Evolutionary conservation across 2,797 vertebrate genomes (phyloP).

Genomic region (Rhyacichthys aspro): DNA sequence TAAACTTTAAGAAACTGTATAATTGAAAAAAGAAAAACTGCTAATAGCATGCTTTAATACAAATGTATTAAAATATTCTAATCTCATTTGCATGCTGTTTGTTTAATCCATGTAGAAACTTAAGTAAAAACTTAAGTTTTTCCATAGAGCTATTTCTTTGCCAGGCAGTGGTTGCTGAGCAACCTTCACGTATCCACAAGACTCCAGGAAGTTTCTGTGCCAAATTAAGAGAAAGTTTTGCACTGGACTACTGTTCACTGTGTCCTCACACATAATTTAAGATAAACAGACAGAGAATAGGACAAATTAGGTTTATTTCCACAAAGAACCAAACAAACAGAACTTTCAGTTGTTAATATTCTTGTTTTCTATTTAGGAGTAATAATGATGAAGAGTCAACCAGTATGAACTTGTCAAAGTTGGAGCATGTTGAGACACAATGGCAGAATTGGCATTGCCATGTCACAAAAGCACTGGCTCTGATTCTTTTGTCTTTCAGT

Average conservation of each 20-base stretch:
- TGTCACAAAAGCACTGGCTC: conserved; percentile 47
- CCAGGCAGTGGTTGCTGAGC: conserved; percentile 12
- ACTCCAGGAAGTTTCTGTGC: conserved; percentile 13
- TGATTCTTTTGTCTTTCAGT: conserved; percentile 46
- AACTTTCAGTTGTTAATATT: conserved; percentile 8
- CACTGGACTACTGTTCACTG: conserved; percentile 3
- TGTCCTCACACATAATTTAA: not conserved
- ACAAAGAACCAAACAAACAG: conserved; percentile 13
- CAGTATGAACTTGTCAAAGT: conserved; percentile 50
- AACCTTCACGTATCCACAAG: conserved; percentile 9
- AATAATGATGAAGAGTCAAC: conserved; percentile 34
- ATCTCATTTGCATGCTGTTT: conserved; percentile 1
- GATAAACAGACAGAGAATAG: not conserved
- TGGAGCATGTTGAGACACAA: conserved; percentile 69
- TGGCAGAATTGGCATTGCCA: conserved; percentile 47
- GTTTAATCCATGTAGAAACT: conserved; percentile 12
- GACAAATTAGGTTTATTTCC: conserved; percentile 37
- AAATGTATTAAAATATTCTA: not conserved
- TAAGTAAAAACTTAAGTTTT: no score
- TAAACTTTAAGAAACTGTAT: no score
- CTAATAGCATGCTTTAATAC: not conserved
- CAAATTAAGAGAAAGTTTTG: not conserved
- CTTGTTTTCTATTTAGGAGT: conserved; percentile 25
- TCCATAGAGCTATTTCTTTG: not conserved
- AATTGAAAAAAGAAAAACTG: no score